These are phyloP conservation scores for Bactericera cockerelli DNA, from an alignment of 1,140 invertebrate species.

Conservation along the genomic window DNA sequence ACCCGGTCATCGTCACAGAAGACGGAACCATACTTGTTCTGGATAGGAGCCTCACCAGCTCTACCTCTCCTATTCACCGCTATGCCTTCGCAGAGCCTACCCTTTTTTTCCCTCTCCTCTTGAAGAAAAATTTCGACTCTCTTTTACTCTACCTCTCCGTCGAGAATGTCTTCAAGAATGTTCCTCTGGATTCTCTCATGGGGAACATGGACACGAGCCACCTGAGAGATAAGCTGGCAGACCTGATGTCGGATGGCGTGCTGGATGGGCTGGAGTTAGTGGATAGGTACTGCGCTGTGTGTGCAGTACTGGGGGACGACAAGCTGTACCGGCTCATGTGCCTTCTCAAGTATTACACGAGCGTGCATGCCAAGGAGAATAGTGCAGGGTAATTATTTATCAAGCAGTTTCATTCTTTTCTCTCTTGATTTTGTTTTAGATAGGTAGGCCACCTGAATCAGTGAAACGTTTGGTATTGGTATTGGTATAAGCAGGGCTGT, in stretches of 20 bases:
- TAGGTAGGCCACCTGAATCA: no score
- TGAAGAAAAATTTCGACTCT: background rate
- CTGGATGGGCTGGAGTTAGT: constrained; percentile 28
- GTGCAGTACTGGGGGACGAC: constrained; percentile 37
- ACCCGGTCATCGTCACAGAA: constrained; percentile 36
- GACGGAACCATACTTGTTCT: constrained; percentile 40
- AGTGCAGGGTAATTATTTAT: no score
- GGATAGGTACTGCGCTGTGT: constrained; percentile 32
- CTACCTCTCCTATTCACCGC: constrained; percentile 27
- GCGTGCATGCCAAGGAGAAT: background rate
- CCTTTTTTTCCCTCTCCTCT: constrained; percentile 1
- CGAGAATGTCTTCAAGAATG: no score
- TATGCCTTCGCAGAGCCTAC: constrained; percentile 19
- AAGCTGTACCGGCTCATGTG: background rate
- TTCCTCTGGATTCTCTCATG: no score
- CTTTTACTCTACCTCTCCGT: background rate
- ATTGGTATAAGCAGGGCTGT: no score
- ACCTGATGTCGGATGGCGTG: no score
- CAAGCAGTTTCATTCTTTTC: no score
- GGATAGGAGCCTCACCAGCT: constrained; percentile 33
- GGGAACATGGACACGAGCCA: no score
- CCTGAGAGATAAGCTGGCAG: no score
- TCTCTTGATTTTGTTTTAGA: no score
- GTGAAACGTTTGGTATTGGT: no score
- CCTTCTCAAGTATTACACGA: background rate